A percentile compares a stretch with the other conserved stretches of the same genome.
These are phyloP conservation scores for Larimichthys crocea DNA, from an alignment of 2,113 vertebrate species.

Conservation along the genomic window DNA sequence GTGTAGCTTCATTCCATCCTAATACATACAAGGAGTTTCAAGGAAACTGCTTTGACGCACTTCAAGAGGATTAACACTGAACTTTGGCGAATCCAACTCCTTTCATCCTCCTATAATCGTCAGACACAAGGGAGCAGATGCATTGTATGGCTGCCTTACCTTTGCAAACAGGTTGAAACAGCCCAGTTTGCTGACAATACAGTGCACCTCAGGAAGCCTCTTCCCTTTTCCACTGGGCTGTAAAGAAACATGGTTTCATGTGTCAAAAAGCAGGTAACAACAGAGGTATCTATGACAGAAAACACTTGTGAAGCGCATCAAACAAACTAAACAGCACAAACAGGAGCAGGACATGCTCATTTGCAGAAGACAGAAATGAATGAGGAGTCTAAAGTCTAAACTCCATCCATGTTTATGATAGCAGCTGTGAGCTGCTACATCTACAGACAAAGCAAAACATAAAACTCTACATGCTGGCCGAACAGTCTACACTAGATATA, in stretches of 20 bases:
- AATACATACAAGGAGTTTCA: slow-evolving; percentile 23
- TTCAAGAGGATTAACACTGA: slow-evolving; percentile 34
- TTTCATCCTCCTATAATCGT: slow-evolving; percentile 7
- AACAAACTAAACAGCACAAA: not conserved
- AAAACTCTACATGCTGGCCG: not conserved
- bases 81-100: slow-evolving; percentile 11
- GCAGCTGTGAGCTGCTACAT: not conserved
- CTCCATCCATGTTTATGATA: not conserved
- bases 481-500: not conserved
- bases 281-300: not conserved
- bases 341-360: not conserved
- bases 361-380: not conserved
- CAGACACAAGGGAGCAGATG: not conserved
- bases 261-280: slow-evolving; percentile 17
- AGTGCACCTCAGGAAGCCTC: slow-evolving; percentile 96
- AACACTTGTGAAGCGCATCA: not conserved
- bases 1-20: slow-evolving; percentile 28
- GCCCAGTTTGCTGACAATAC: slow-evolving; percentile 95
- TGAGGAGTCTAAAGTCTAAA: slow-evolving; percentile 15
- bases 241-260: slow-evolving; percentile 52
- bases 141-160: slow-evolving; percentile 82
- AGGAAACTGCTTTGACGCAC: slow-evolving; percentile 14
- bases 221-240: slow-evolving; percentile 93
- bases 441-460: not conserved
- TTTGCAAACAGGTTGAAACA: slow-evolving; percentile 99